Percentiles rank a stretch among this genome's conserved stretches.
These are phyloP conservation scores for Lepidothrix coronata DNA, from an alignment of 2,113 vertebrate species.

Conservation along the genomic window DNA sequence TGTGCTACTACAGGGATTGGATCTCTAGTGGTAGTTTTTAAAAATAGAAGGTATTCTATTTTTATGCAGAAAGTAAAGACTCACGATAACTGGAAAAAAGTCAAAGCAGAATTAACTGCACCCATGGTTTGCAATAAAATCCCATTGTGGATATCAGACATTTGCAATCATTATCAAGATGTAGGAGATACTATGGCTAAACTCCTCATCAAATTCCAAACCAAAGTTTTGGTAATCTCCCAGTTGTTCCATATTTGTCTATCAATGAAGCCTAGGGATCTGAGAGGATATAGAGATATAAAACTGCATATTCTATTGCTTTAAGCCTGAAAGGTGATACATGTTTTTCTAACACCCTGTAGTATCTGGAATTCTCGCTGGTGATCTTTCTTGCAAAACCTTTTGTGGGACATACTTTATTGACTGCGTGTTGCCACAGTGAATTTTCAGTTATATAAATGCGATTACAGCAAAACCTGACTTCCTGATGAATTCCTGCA, in stretches of 20 bases:
- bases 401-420: conserved; percentile 48
- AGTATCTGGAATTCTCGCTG: conserved; percentile 59
- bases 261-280: conserved; percentile 43
- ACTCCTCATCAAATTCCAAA: conserved; percentile 43
- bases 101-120: background rate
- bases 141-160: background rate
- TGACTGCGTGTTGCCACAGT: background rate
- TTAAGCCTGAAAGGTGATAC: conserved; percentile 62
- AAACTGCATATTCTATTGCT: conserved; percentile 40
- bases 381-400: conserved; percentile 42
- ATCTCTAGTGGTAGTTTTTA: background rate
- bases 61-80: background rate
- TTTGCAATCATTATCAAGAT: background rate
- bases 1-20: background rate
- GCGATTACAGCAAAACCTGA: background rate
- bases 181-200: conserved; percentile 12
- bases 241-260: conserved; percentile 43
- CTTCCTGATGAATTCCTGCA: background rate
- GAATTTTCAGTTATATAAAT: conserved; percentile 20
- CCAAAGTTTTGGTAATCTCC: conserved; percentile 27
- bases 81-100: background rate
- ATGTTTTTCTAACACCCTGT: conserved; percentile 57
- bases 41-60: background rate
- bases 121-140: background rate
- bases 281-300: conserved; percentile 47